Conservation (phyloP, 2,113 vertebrate genomes). For the Pterocles gutturalis region DNA sequence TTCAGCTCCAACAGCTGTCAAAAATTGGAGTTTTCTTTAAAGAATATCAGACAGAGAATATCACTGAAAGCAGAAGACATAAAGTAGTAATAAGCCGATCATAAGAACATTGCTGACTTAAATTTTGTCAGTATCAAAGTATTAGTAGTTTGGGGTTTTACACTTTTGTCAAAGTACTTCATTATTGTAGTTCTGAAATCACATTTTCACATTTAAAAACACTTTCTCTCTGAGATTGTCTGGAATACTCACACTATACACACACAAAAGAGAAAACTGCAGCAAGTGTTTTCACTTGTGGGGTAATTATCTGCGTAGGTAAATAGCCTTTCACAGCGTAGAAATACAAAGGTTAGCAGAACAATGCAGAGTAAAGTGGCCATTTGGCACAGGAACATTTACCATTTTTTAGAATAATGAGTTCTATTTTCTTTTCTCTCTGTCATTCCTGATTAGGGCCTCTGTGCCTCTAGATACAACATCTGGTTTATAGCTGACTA, state of each 20-base stretch:
- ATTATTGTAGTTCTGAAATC: constrained; percentile 1
- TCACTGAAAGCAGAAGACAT: not conserved
- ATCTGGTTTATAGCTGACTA: constrained; percentile 10
- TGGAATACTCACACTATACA: not conserved
- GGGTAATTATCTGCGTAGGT: constrained; percentile 4
- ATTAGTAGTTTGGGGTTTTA: not conserved
- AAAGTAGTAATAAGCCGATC: not conserved
- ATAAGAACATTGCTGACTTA: not conserved
- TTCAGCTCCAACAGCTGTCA: not conserved
- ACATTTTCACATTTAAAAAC: not conserved
- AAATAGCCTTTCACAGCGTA: constrained; percentile 11
- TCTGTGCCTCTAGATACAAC: constrained; percentile 10
- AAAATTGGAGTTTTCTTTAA: not conserved
- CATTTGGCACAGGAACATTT: not conserved
- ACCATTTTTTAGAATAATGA: constrained; percentile 3
- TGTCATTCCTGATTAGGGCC: not conserved
- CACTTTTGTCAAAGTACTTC: not conserved
- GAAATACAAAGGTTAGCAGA: constrained; percentile 14
- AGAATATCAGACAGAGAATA: not conserved
- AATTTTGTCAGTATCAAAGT: not conserved
- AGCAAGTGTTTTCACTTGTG: constrained; percentile 39
- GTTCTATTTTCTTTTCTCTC: constrained; percentile 10
- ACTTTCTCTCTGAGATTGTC: not conserved
- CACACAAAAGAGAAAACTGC: not conserved
- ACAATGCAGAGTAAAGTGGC: constrained; percentile 3